Evolutionary conservation across 2,797 vertebrate genomes (phyloP), one percentile per base, ranked within the genome.

Genomic region (Iguana delicatissima): DNA sequence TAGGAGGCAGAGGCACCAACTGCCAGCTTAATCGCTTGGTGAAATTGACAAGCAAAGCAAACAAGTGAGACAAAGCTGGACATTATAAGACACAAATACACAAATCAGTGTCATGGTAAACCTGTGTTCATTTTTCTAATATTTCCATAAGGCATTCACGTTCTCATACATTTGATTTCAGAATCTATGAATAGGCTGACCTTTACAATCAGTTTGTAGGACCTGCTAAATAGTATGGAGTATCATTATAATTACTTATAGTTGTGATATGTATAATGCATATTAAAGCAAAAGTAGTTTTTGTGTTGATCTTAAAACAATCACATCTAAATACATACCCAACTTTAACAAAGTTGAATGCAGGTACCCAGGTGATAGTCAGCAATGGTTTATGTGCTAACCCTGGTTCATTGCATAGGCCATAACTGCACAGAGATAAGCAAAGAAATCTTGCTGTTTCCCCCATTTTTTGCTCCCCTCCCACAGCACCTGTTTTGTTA

Each of bases 91-190:
- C 67, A 64, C 62, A 80, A 72, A 81, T 46, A 69, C 29, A 69
- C 67, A 80, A 72, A 81, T 46, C n/a, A 20, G 18, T 69, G 62
- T 59, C 32, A 42, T 12, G 46, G 26, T 14, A 38, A 59, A 46
- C 12, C 24, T 24, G 18, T 46, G 73, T 80, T 35, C 64, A n/a
- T 32, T 16, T 16, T 72, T 24, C 14, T 81, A 9, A 18, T 9
- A 16, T 72, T 86, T 82, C n/a, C 62, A 77, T 92, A 84, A 55
- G 38, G 4, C 18, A 86, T 89, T 90, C 85, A 91, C 84, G 86
- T 85, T 82, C 20, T 26, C 38, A 80, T 90, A 29, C 26, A 16
- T n/a, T 89, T 86, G 32, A 72, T 76, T 93, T 81, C 8, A 46
- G 3, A 81, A 29, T 0, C 24, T 80, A 38, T 89, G 81, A 79